phyloP scores from a whole-genome alignment of 92 coral and sea anemone genomes.

The Diadumene lineata region DNA sequence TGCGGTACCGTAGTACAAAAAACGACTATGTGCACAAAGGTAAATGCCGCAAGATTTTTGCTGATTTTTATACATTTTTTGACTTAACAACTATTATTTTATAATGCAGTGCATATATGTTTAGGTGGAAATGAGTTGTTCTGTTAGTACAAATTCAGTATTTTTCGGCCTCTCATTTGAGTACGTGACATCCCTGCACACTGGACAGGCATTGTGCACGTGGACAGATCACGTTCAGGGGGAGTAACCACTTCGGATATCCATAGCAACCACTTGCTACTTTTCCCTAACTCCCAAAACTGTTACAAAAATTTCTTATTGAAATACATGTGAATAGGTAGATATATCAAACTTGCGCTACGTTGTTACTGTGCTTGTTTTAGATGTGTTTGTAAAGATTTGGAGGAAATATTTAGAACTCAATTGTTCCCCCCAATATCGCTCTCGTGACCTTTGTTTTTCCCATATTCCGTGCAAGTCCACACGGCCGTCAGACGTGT shows the following conservation, averaged over 20 bases:
- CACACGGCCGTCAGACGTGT: conserved; percentile 17
- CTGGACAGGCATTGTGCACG: too few species aligned
- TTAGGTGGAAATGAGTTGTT: too few species aligned
- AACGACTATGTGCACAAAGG: too few species aligned
- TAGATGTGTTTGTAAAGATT: background rate
- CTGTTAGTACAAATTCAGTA: too few species aligned
- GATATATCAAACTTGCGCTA: background rate
- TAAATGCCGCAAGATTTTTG: too few species aligned
- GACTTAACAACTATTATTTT: too few species aligned
- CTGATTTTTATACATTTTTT: too few species aligned
- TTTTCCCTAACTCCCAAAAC: background rate
- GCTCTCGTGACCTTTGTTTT: conserved; percentile 11
- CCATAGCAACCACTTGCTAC: background rate
- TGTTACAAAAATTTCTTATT: background rate
- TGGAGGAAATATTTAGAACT: background rate
- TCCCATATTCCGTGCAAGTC: background rate
- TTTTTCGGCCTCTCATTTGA: too few species aligned
- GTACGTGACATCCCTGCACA: conserved; percentile 12
- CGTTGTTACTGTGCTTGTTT: background rate
- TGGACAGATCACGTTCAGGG: conserved; percentile 49
- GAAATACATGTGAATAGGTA: background rate
- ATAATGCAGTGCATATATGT: too few species aligned
- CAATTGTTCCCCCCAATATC: background rate
- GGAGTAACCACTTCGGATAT: background rate
- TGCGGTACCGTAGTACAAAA: too few species aligned